phyloP scores from a whole-genome alignment of 2,888 invertebrate species.

The Sphaeridia pumilis region DNA sequence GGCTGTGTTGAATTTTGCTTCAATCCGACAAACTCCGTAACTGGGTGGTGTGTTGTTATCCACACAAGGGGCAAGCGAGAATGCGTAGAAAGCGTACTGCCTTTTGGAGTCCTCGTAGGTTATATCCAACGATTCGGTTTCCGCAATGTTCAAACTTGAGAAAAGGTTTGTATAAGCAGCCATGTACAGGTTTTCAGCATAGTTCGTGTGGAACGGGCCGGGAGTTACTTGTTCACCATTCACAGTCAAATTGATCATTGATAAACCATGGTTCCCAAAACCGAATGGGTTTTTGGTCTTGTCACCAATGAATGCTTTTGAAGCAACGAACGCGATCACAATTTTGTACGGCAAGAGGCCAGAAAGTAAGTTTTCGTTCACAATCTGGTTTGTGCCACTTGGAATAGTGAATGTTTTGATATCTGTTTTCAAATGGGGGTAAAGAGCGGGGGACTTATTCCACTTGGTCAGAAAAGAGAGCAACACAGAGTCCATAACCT shows the following conservation, averaged over 20 bases:
- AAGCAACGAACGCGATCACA: slow-evolving; percentile 11
- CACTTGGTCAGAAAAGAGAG: slow-evolving; percentile 13
- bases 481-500: slow-evolving; percentile 13
- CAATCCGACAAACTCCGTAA: slow-evolving; percentile 3
- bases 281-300: slow-evolving; percentile 3
- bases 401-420: slow-evolving; percentile 18
- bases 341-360: slow-evolving; percentile 16
- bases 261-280: slow-evolving; percentile 2
- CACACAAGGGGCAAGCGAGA: neutral
- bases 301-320: slow-evolving; percentile 2
- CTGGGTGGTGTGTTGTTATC: neutral
- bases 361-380: slow-evolving; percentile 15
- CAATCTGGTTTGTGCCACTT: slow-evolving; percentile 6
- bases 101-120: slow-evolving; percentile 3
- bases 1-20: slow-evolving; percentile 15
- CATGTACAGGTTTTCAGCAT: neutral
- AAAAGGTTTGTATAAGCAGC: slow-evolving; percentile 1
- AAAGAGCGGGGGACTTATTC: slow-evolving; percentile 4
- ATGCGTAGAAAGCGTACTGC: neutral
- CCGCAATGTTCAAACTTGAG: neutral
- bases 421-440: slow-evolving; percentile 11
- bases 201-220: neutral
- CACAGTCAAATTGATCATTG: neutral
- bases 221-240: neutral
- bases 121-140: slow-evolving; percentile 5